Percentiles rank a stretch among this genome's conserved stretches.
Conservation (phyloP, 1,140 invertebrate species). For the Zaprionus davidi region DNA sequence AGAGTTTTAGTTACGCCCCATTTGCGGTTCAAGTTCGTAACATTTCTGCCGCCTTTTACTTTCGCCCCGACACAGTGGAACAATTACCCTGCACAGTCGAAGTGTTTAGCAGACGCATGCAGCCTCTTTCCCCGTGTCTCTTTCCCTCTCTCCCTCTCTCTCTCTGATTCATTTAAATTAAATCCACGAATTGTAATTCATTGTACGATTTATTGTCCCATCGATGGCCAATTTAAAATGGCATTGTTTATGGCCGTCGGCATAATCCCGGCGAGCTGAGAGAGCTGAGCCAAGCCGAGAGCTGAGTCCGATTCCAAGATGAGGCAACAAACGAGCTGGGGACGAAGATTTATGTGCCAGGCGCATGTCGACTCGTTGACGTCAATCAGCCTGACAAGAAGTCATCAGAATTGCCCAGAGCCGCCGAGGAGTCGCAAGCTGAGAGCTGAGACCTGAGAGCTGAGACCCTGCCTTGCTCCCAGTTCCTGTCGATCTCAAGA, state of each 20-base stretch:
- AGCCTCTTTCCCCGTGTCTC: constrained; percentile 26
- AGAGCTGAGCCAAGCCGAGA: constrained; percentile 12
- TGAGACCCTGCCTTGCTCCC: background rate
- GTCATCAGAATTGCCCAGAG: constrained; percentile 72
- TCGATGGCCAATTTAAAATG: constrained; percentile 79
- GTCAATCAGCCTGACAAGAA: constrained; percentile 81
- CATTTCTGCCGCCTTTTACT: constrained; percentile 40
- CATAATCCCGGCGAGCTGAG: constrained; percentile 57
- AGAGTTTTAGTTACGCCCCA: constrained; percentile 66
- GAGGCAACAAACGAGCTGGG: constrained; percentile 66
- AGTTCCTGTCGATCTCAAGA: background rate
- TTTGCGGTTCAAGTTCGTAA: constrained; percentile 63
- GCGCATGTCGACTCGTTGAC: constrained; percentile 72
- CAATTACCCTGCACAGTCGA: constrained; percentile 42
- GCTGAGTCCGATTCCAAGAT: constrained; percentile 17
- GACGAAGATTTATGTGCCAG: constrained; percentile 75
- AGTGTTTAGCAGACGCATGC: background rate
- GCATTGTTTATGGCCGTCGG: constrained; percentile 74
- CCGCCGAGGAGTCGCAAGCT: constrained; percentile 5
- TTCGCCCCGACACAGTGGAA: constrained; percentile 46
- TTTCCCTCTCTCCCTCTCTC: background rate
- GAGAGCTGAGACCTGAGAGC: constrained; percentile 13
- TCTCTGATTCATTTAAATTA: constrained; percentile 47
- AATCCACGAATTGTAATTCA: constrained; percentile 71
- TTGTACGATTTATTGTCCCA: constrained; percentile 75